phyloP scores from a whole-genome alignment of 2,797 vertebrate species.

The Microctenopoma stevenorrisi region DNA sequence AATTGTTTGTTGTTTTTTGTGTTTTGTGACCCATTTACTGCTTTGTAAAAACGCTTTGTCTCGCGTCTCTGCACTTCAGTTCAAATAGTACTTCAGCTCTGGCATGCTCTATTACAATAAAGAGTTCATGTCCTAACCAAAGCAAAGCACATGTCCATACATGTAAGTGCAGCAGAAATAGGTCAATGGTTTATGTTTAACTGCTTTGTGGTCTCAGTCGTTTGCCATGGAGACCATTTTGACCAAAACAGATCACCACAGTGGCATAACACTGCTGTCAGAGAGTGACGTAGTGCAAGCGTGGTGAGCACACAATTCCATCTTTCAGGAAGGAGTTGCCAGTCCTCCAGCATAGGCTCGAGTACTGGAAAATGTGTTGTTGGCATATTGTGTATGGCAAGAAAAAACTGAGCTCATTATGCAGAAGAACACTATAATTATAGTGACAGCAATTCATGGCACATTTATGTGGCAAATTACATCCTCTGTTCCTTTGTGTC shows the following conservation, averaged over 20 bases:
- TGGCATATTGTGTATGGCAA: constrained; percentile 58
- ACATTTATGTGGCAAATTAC: constrained; percentile 24
- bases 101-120: not conserved
- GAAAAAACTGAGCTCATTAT: constrained; percentile 53
- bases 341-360: constrained; percentile 51
- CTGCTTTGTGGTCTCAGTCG: constrained; percentile 69
- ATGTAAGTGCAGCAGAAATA: constrained; percentile 60
- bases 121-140: constrained; percentile 24
- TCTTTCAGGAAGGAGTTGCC: constrained; percentile 61
- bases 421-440: constrained; percentile 61
- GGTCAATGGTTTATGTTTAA: constrained; percentile 59
- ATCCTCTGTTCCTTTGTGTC: constrained; percentile 28
- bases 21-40: no score
- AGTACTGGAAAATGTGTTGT: constrained; percentile 78
- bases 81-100: constrained; percentile 18
- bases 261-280: constrained; percentile 59
- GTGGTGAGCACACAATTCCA: constrained; percentile 70
- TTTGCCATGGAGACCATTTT: constrained; percentile 76
- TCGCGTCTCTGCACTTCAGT: not conserved
- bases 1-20: no score
- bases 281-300: constrained; percentile 60
- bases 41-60: no score
- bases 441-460: constrained; percentile 51
- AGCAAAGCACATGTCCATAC: constrained; percentile 26
- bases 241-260: constrained; percentile 74